A percentile compares a stretch with the other conserved stretches of the same genome.
Evolutionary conservation across 2,888 invertebrate species (phyloP).

Genomic region (Amphipyra berbera): DNA sequence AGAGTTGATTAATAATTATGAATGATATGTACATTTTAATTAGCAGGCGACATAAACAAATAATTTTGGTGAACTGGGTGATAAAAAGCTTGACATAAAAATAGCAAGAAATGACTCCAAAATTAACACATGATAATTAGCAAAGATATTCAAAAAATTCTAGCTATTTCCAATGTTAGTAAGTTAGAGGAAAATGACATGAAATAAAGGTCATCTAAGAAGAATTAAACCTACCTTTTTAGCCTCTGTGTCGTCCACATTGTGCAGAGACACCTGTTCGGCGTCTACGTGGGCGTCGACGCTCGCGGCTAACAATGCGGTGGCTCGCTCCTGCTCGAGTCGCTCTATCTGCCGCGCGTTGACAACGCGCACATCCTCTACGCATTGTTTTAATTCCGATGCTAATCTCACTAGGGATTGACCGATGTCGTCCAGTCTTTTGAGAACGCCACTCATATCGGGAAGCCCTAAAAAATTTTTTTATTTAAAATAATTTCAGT

Average conservation of each 20-base stretch:
- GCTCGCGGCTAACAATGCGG: constrained; percentile 92
- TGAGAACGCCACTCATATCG: constrained; percentile 86
- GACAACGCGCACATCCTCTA: constrained; percentile 93
- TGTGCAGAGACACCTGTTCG: constrained; percentile 82
- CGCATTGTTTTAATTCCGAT: constrained; percentile 92
- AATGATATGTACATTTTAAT: too few relatives aligned
- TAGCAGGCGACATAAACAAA: too few relatives aligned
- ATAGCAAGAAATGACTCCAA: not conserved
- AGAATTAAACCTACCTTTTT: constrained; percentile 91
- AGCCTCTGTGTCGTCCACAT: constrained; percentile 91
- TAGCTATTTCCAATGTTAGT: not conserved
- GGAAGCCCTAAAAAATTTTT: constrained; percentile 66
- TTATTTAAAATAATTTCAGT: not conserved
- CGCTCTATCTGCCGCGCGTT: constrained; percentile 92
- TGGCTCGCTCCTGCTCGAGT: constrained; percentile 90
- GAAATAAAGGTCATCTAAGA: not conserved
- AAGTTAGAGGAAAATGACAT: not conserved
- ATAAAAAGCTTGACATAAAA: not conserved
- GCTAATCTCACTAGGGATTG: constrained; percentile 92
- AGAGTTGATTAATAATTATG: too few relatives aligned
- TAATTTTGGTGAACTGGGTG: too few relatives aligned
- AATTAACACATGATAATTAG: too few relatives aligned
- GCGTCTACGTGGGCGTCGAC: constrained; percentile 91
- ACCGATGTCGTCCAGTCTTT: constrained; percentile 93
- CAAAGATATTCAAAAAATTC: not conserved